Base-by-base conservation (phyloP, 2,113 vertebrate species). In the Apaloderma vittatum region DNA sequence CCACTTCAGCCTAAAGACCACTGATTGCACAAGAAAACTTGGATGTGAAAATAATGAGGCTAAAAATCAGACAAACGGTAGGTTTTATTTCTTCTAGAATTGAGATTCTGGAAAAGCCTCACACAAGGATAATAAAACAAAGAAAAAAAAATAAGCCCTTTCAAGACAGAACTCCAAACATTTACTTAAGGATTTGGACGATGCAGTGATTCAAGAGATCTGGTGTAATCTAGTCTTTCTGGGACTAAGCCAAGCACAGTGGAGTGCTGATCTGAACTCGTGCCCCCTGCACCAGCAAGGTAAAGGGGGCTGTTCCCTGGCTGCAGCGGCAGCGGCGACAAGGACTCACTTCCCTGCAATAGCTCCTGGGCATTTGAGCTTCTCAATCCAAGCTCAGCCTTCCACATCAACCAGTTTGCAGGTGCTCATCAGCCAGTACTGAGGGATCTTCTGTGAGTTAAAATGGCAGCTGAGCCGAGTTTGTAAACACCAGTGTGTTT, bases 91-190 rank as follows among this genome's bases (percentile, higher is more conserved):
- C 29, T 52, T 83, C 22, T 62, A 62, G 30, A 91, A 80, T 0
- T n/a, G 37, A 76, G 21, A 86, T 65, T 80, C 30, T 62, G 59
- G 58, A 73, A 86, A 93, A 88, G n/a, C 26, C 63, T 40, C 67
- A 76, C 26, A 76, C 48, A 83, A 61, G 49, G 43, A 48, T 29
- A 54, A 78, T 63, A 79, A 75, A 83, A 21, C 26, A 70, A 79
- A 76, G 20, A 15, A 86, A 52, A 88, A 88, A 94, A 76, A 65
- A 5, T 4, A 48, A 30, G 16, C 18, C 55, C 15, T 76, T 83
- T 70, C 36, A 96, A 88, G 62, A 73, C 36, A 77, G 51, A 89
- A 70, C 63, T 65, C 80, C 72, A 91, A 83, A 86, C 29, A 49
- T 59, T 88, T 55, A 43, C 45, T 65, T 54, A 22, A 45, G 13